These are phyloP conservation scores for Congeria kusceri DNA, from an alignment of 2,888 invertebrate genomes.

Conservation along the genomic window DNA sequence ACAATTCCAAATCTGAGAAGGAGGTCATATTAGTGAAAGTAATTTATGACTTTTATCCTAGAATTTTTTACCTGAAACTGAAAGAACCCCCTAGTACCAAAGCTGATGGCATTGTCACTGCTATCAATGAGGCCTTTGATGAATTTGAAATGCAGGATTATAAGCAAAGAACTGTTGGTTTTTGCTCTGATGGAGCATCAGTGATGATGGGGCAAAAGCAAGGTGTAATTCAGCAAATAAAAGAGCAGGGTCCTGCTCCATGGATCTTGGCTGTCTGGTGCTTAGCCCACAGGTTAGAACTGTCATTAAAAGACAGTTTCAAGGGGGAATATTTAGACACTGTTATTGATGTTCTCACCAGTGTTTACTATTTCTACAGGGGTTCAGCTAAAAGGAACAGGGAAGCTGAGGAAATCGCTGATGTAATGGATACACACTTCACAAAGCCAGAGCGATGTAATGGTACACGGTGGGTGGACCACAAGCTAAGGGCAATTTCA, in stretches of 20 bases:
- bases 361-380: conserved; percentile 52
- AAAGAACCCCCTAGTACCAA: conserved; percentile 21
- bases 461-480: conserved; percentile 58
- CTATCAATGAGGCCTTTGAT: conserved; percentile 14
- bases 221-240: conserved; percentile 28
- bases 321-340: conserved; percentile 44
- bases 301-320: conserved; percentile 45
- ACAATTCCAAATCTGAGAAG: neutral
- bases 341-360: conserved; percentile 25
- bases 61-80: conserved; percentile 9
- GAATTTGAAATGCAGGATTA: no score
- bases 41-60: conserved; percentile 23
- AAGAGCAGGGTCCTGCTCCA: conserved; percentile 9
- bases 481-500: conserved; percentile 38
- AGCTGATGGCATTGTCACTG: conserved; percentile 12
- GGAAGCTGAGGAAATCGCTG: conserved; percentile 40
- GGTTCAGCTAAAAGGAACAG: conserved; percentile 48
- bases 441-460: no score
- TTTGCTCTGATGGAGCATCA: conserved; percentile 37
- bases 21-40: conserved; percentile 1
- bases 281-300: conserved; percentile 31
- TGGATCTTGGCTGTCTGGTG: conserved; percentile 40
- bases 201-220: conserved; percentile 29
- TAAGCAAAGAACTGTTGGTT: conserved; percentile 29
- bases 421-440: conserved; percentile 49